These are phyloP conservation scores for Acanthurus leucopareius DNA, from an alignment of 2,797 vertebrate genomes.

Conservation along the genomic window DNA sequence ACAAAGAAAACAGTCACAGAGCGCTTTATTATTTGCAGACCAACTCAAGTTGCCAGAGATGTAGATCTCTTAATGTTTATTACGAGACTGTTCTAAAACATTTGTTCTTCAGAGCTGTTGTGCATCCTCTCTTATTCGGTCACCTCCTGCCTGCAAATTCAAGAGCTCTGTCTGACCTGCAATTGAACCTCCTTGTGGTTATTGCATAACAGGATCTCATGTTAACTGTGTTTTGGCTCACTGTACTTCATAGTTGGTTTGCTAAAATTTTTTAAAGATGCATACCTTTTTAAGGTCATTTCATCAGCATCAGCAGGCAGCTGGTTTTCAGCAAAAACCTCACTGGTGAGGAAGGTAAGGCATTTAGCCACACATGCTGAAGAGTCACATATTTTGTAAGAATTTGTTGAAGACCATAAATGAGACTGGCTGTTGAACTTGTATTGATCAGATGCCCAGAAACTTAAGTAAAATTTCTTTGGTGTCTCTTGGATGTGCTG, in stretches of 20 bases:
- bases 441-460: background rate
- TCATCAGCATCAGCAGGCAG: background rate
- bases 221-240: constrained; percentile 33
- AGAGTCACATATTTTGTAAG: background rate
- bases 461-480: no score
- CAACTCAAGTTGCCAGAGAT: background rate
- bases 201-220: constrained; percentile 51
- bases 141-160: constrained; percentile 21
- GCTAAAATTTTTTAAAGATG: background rate
- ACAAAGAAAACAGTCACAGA: background rate
- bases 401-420: background rate
- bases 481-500: no score
- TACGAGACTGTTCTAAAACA: background rate
- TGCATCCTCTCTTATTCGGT: constrained; percentile 4
- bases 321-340: background rate
- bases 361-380: background rate
- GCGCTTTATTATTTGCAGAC: background rate
- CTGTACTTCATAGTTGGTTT: constrained; percentile 3
- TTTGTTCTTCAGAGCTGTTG: constrained; percentile 16
- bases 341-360: background rate
- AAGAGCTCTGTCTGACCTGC: constrained; percentile 29
- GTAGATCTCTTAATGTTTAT: background rate
- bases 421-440: background rate
- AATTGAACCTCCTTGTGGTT: constrained; percentile 48
- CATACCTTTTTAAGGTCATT: background rate